Evolutionary conservation across 2,888 invertebrate genomes (phyloP).

Genomic region (Drosophila prostipennis): DNA sequence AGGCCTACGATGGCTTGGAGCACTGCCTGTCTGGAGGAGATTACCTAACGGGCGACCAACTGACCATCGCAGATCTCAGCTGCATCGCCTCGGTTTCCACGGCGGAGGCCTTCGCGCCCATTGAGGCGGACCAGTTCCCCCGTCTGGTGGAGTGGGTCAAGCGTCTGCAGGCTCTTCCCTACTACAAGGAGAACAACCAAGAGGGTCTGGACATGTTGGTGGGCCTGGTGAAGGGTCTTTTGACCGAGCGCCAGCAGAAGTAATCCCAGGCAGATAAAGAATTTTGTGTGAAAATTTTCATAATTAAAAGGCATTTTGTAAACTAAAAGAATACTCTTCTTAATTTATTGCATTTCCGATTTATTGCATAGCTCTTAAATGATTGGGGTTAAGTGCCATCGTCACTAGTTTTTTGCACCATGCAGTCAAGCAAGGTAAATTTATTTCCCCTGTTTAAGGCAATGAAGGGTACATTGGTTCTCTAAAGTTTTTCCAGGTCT

Average conservation of each 20-base stretch:
- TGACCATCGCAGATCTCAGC: conserved; percentile 85
- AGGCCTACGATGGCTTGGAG: conserved; percentile 84
- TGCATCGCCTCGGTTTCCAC: conserved; percentile 84
- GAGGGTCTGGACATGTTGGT: conserved; percentile 81
- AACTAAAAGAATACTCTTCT: neutral
- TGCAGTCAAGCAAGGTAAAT: too few relatives aligned
- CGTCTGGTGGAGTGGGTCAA: conserved; percentile 84
- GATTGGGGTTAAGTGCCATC: too few relatives aligned
- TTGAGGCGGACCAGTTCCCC: conserved; percentile 84
- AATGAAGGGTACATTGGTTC: neutral
- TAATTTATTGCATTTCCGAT: too few relatives aligned
- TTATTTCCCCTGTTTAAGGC: too few relatives aligned
- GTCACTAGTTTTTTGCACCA: too few relatives aligned
- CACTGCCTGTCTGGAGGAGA: conserved; percentile 67
- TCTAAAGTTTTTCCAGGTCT: conserved; percentile 65
- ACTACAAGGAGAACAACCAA: conserved; percentile 84
- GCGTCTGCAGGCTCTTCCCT: conserved; percentile 83
- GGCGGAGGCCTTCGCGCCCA: conserved; percentile 83
- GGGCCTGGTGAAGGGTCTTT: conserved; percentile 57
- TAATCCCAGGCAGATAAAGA: too few relatives aligned
- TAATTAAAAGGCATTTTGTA: neutral
- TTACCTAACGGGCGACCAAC: conserved; percentile 80
- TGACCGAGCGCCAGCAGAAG: conserved; percentile 53
- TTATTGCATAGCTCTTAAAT: too few relatives aligned
- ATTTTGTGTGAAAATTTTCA: too few relatives aligned